Evolutionary conservation across 2,113 vertebrate genomes (phyloP).

Genomic region (Camelus dromedarius): DNA sequence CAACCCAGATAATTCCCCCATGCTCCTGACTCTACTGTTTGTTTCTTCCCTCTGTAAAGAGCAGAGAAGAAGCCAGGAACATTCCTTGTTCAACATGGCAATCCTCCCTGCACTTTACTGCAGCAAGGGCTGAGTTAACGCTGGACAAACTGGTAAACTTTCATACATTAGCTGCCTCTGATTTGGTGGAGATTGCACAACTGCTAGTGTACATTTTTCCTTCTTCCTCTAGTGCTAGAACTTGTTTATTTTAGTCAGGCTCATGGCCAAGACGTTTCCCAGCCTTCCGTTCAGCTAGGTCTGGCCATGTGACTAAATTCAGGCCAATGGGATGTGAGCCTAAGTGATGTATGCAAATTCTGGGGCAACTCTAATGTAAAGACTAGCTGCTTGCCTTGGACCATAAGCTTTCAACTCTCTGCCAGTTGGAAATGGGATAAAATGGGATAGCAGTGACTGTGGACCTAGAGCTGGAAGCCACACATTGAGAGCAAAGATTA

Average conservation of each 20-base stretch:
- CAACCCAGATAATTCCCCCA: not conserved
- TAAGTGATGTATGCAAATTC: not conserved
- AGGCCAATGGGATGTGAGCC: not conserved
- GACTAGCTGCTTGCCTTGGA: not conserved
- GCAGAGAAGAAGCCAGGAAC: not conserved
- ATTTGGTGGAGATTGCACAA: not conserved
- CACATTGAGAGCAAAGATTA: not conserved
- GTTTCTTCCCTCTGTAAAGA: not conserved
- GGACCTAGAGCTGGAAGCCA: not conserved
- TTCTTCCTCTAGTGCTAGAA: not conserved
- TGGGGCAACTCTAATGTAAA: not conserved
- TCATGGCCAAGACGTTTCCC: not conserved
- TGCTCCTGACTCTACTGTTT: not conserved
- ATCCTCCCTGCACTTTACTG: conserved; percentile 28
- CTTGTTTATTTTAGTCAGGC: not conserved
- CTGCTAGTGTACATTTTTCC: not conserved
- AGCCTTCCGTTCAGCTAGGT: not conserved
- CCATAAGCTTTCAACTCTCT: not conserved
- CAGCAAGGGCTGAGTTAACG: not conserved
- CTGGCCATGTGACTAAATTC: not conserved
- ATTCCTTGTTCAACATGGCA: not conserved
- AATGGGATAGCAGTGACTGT: not conserved
- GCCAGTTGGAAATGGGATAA: not conserved
- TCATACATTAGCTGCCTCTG: not conserved
- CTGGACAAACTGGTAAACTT: conserved; percentile 30